Evolutionary conservation across 2,113 vertebrate genomes (phyloP).

Genomic region (Genyomyrus donnyi): DNA sequence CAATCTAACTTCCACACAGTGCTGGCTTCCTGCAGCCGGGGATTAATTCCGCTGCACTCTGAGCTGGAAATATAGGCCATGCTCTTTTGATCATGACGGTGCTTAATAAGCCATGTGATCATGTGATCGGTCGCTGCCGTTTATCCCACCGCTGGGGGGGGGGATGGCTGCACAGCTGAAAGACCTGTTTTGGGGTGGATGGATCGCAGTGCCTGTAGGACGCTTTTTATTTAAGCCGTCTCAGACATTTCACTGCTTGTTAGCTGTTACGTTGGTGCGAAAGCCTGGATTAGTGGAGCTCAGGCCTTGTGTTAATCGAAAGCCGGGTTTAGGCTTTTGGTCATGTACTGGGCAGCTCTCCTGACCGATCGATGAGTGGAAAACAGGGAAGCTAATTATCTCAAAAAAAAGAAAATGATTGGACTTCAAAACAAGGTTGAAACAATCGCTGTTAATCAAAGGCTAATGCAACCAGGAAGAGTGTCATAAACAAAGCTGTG

Average conservation of each 20-base stretch:
- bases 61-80: constrained; percentile 24
- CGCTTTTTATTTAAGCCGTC: background rate
- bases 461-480: background rate
- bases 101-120: constrained; percentile 26
- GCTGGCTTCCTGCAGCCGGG: background rate
- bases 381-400: background rate
- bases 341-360: no score
- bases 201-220: background rate
- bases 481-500: constrained; percentile 30
- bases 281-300: background rate
- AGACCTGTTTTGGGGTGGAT: constrained; percentile 11
- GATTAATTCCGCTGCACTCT: background rate
- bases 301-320: background rate
- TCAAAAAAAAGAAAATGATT: background rate
- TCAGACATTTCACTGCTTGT: background rate
- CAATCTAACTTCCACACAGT: background rate
- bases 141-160: background rate
- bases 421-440: background rate
- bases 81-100: constrained; percentile 19
- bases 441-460: background rate
- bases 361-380: background rate
- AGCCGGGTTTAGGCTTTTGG: background rate
- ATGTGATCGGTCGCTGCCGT: constrained; percentile 11
- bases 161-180: background rate
- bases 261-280: background rate